These are phyloP conservation scores for Hyles euphorbiae DNA, from an alignment of 1,140 invertebrate species.

Conservation along the genomic window DNA sequence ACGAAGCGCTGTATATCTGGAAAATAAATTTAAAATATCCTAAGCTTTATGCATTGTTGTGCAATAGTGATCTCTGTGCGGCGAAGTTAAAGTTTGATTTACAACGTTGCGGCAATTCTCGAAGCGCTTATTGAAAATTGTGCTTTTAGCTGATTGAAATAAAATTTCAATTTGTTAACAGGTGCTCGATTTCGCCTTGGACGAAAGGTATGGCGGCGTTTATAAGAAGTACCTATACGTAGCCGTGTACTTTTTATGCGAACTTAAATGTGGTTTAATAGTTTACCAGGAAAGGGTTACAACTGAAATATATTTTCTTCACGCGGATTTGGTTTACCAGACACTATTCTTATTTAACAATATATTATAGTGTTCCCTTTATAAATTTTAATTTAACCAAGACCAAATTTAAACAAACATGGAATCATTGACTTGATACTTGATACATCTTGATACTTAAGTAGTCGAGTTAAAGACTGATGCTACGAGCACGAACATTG, in stretches of 20 bases:
- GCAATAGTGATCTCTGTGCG: slow-evolving; percentile 40
- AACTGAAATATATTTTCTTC: slow-evolving; percentile 21
- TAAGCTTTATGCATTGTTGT: slow-evolving; percentile 22
- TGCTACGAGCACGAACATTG: no score
- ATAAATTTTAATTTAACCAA: no score
- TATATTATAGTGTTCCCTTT: no score
- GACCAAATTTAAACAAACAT: no score
- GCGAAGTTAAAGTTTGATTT: slow-evolving; percentile 32
- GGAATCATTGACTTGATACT: no score
- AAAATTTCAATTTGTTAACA: neutral
- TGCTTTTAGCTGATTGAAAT: slow-evolving; percentile 19
- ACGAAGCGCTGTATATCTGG: slow-evolving; percentile 62
- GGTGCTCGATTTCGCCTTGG: slow-evolving; percentile 36
- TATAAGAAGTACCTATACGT: slow-evolving; percentile 54
- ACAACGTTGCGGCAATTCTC: slow-evolving; percentile 17
- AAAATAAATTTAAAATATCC: slow-evolving; percentile 42
- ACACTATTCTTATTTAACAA: no score
- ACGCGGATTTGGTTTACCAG: neutral
- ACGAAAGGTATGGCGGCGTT: slow-evolving; percentile 49
- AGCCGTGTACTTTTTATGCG: slow-evolving; percentile 64
- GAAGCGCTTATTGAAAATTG: slow-evolving; percentile 33
- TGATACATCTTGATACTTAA: no score
- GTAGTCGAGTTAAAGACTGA: no score
- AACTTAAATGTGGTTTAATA: slow-evolving; percentile 73
- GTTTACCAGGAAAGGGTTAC: slow-evolving; percentile 63